A percentile compares a stretch with the other conserved stretches of the same genome.
These are phyloP conservation scores for Lepas anatifera DNA, from an alignment of 2,888 invertebrate genomes.

Conservation along the genomic window DNA sequence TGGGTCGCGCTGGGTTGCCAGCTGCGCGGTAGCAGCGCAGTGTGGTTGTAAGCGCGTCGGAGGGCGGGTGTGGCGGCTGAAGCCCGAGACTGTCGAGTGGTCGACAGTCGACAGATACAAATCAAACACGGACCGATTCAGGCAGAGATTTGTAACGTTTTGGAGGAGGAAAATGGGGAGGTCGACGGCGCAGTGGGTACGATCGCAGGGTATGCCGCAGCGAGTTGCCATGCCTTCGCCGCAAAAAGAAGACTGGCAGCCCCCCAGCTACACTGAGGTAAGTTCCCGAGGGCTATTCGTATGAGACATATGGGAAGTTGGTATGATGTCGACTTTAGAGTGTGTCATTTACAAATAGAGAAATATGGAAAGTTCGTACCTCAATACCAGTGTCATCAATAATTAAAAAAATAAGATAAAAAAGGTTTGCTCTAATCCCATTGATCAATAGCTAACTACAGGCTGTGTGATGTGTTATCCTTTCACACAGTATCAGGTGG, in stretches of 20 bases:
- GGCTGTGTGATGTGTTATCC: too few species aligned
- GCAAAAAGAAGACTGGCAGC: not conserved
- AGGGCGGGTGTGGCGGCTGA: not conserved
- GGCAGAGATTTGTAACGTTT: not conserved
- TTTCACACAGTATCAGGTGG: too few species aligned
- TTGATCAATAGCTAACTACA: too few species aligned
- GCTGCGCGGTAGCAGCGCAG: not conserved
- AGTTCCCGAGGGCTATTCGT: too few species aligned
- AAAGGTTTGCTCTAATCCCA: too few species aligned
- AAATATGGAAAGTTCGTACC: too few species aligned
- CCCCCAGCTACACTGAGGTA: constrained; percentile 9
- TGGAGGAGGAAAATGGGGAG: not conserved
- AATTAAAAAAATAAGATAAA: too few species aligned
- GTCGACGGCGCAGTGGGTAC: constrained; percentile 7
- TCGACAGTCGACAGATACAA: not conserved
- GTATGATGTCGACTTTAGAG: too few species aligned
- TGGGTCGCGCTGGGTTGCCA: not conserved
- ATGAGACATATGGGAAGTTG: too few species aligned
- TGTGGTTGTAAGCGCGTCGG: not conserved
- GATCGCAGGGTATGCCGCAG: not conserved
- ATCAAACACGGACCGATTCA: not conserved
- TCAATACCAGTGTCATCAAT: too few species aligned
- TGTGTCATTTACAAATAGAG: too few species aligned
- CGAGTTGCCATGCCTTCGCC: not conserved
- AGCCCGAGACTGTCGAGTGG: too few species aligned